Base-by-base conservation (phyloP, 2,113 vertebrate species). In the Perca flavescens region DNA sequence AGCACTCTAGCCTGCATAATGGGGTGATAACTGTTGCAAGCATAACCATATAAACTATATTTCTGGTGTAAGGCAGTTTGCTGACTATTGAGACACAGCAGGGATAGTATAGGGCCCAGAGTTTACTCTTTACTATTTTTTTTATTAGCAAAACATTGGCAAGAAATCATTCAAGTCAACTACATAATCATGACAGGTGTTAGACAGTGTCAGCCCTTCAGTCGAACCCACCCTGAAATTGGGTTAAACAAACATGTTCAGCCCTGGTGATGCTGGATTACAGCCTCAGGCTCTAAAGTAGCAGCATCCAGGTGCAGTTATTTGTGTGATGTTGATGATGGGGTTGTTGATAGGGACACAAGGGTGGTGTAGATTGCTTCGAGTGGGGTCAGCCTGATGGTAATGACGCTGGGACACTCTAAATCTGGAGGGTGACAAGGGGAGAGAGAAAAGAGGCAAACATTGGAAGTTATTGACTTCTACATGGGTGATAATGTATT, bases 321-420 rank as follows among this genome's bases (percentile, higher is more conserved):
- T 88, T 88, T 76, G 50, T 83, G 46, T 52, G 67, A 76, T 86
- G 74, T 6, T 61, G 57, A 75, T 84, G 68, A 84, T 70, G 67
- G 64, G n/a, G 21, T 67, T 81, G 70, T 31, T 47, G 56, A 86
- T 52, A 77, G 76, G 46, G 57, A 50, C 52, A 64, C 46, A 52
- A 58, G 64, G 56, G 62, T 7, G 49, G 69, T 49, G 60, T 25
- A 67, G 77, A 58, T 77, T 82, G 56, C 67, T 77, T 85, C 1
- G 58, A 88, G 76, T 76, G 70, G 64, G 84, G 84, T 84, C 75
- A 63, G 34, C 60, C 1, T 66, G 16, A 77, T 68, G 52, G 22
- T 64, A 61, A 71, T 72, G 70, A 74, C 54, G 52, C 53, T 25
- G 47, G 71, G 57, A 80, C 8, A 3, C 25, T 53, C 34, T 63